These are phyloP conservation scores for Lepeophtheirus nordmannii DNA, from an alignment of 2,888 invertebrate genomes.

Conservation along the genomic window DNA sequence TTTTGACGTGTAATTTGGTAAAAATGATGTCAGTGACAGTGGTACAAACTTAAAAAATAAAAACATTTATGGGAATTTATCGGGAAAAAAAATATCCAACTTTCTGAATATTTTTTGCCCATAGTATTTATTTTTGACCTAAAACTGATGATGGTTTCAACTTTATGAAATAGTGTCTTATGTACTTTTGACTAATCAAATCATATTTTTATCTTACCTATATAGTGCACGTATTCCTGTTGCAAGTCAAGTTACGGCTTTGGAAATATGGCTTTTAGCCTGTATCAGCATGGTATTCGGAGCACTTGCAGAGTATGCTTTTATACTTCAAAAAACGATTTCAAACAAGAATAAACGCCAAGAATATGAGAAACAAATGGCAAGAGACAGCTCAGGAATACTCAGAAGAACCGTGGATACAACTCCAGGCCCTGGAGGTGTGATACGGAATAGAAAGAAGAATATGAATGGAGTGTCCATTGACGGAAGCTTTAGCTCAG, in stretches of 20 bases:
- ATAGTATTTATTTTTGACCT: too few species aligned
- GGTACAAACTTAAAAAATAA: too few species aligned
- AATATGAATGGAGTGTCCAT: background rate
- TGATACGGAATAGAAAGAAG: background rate
- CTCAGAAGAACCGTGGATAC: background rate
- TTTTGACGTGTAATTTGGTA: too few species aligned
- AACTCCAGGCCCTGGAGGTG: background rate
- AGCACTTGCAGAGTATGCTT: slow-evolving; percentile 22
- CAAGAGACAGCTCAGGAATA: background rate
- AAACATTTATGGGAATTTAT: too few species aligned
- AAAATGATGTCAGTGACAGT: too few species aligned
- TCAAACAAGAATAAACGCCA: background rate
- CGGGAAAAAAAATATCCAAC: too few species aligned
- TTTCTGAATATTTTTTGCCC: too few species aligned
- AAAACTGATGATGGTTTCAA: too few species aligned
- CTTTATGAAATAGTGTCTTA: background rate
- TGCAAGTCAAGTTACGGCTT: slow-evolving; percentile 20
- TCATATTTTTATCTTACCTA: background rate
- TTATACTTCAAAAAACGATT: slow-evolving; percentile 18
- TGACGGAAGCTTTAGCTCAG: background rate
- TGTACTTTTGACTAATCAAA: background rate
- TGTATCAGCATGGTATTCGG: slow-evolving; percentile 23
- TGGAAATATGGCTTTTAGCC: slow-evolving; percentile 24
- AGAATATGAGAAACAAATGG: background rate
- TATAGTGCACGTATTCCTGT: slow-evolving; percentile 23